A percentile compares a stretch with the other conserved stretches of the same genome.
Evolutionary conservation across 2,113 vertebrate genomes (phyloP).

Genomic region (Heteronetta atricapilla): DNA sequence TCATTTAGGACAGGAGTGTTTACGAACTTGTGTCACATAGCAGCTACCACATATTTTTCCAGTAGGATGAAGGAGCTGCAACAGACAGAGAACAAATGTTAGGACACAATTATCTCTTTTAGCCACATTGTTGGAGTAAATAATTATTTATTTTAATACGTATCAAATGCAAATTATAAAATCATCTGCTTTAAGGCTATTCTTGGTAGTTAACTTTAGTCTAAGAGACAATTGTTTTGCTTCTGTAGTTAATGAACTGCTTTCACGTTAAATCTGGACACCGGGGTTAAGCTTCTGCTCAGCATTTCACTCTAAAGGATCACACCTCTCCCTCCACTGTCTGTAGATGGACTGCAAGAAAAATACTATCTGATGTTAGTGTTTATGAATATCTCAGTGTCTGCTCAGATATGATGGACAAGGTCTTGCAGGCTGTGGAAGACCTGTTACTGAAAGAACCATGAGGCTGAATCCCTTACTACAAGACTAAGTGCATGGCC

Average conservation of each 20-base stretch:
- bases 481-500: background rate
- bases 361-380: background rate
- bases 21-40: background rate
- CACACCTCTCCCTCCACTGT: rapidly evolving
- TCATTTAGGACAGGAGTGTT: background rate
- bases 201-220: background rate
- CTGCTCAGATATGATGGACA: background rate
- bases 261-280: background rate
- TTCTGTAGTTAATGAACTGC: background rate
- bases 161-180: background rate
- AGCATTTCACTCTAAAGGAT: background rate
- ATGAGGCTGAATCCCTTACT: background rate
- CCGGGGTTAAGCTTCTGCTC: background rate
- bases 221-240: background rate
- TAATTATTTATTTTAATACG: background rate
- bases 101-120: background rate
- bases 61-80: background rate
- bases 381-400: background rate
- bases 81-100: background rate
- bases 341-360: background rate
- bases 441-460: background rate
- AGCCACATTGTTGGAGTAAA: background rate
- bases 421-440: background rate
- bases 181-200: background rate
- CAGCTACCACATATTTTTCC: background rate